Percentiles rank a stretch among this genome's conserved stretches.
Evolutionary conservation across 2,797 vertebrate genomes (phyloP).

Genomic region (Poeciliopsis infans): DNA sequence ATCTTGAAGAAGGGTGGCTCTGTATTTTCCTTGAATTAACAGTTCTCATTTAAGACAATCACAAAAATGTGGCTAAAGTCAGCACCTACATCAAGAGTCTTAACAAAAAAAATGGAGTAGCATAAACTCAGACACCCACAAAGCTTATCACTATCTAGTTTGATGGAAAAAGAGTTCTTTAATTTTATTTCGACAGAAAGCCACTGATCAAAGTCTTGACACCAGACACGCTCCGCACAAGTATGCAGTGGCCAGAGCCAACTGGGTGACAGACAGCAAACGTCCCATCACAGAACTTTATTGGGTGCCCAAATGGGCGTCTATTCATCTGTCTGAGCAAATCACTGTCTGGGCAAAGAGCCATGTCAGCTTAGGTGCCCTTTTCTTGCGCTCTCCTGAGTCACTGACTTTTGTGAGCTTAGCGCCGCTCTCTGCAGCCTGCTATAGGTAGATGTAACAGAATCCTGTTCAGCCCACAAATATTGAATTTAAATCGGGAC

Average conservation of each 20-base stretch:
- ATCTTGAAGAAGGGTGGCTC: constrained; percentile 61
- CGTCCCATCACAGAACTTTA: constrained; percentile 74
- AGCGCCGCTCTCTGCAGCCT: constrained; percentile 66
- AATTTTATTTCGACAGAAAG: constrained; percentile 51
- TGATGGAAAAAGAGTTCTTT: constrained; percentile 38
- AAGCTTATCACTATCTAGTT: constrained; percentile 32
- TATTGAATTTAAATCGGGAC: background rate
- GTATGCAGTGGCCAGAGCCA: constrained; percentile 75
- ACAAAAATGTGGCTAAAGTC: constrained; percentile 40
- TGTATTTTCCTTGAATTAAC: constrained; percentile 69
- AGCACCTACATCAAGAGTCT: constrained; percentile 21
- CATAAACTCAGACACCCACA: background rate
- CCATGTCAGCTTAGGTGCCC: constrained; percentile 77
- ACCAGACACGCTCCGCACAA: constrained; percentile 75
- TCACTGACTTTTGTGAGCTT: constrained; percentile 67
- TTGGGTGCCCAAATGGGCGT: constrained; percentile 69
- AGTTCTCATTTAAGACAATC: constrained; percentile 40
- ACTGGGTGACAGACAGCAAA: constrained; percentile 77
- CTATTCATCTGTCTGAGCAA: constrained; percentile 78
- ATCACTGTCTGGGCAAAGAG: constrained; percentile 72
- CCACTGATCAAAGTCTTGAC: constrained; percentile 78
- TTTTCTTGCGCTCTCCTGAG: constrained; percentile 73
- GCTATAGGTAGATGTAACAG: constrained; percentile 50
- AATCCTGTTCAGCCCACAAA: background rate
- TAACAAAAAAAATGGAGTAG: constrained; percentile 3